Percentiles rank a stretch among this genome's conserved stretches.
Evolutionary conservation across 2,888 invertebrate species (phyloP).

Genomic region (Polyommatus iphigenia): DNA sequence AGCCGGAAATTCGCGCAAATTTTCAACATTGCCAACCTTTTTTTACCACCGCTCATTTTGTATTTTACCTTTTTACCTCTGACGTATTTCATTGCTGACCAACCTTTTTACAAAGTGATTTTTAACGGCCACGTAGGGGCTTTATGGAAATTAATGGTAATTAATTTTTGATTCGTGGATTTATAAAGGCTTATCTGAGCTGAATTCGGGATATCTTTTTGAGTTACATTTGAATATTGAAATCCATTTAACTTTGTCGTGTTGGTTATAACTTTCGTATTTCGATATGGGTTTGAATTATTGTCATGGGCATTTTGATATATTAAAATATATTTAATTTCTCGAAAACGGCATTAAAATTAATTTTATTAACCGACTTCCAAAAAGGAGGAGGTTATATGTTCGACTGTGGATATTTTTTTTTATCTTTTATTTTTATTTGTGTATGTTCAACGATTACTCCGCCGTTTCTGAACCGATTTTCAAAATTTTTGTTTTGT

Average conservation of each 20-base stretch:
- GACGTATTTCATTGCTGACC: constrained; percentile 7
- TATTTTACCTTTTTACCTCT: constrained; percentile 9
- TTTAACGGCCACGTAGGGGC: neutral
- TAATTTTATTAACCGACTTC: no score
- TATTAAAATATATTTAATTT: neutral
- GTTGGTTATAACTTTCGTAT: neutral
- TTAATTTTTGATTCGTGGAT: constrained; percentile 8
- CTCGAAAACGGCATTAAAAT: no score
- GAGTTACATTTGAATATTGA: neutral
- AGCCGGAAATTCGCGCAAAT: constrained; percentile 8
- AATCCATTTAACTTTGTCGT: neutral
- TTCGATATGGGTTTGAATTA: neutral
- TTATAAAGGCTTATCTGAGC: constrained; percentile 2
- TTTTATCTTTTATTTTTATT: no score
- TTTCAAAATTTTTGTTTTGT: no score
- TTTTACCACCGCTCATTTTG: constrained; percentile 11
- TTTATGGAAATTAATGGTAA: constrained; percentile 22
- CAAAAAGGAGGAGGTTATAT: no score
- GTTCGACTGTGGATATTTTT: no score
- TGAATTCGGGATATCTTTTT: neutral
- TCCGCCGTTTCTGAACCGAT: no score
- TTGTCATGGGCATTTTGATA: neutral
- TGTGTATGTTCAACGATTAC: no score
- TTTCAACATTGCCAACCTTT: constrained; percentile 13
- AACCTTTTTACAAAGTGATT: constrained; percentile 9